Conservation (phyloP, 2,113 vertebrate species). For the Grallaria varia region DNA sequence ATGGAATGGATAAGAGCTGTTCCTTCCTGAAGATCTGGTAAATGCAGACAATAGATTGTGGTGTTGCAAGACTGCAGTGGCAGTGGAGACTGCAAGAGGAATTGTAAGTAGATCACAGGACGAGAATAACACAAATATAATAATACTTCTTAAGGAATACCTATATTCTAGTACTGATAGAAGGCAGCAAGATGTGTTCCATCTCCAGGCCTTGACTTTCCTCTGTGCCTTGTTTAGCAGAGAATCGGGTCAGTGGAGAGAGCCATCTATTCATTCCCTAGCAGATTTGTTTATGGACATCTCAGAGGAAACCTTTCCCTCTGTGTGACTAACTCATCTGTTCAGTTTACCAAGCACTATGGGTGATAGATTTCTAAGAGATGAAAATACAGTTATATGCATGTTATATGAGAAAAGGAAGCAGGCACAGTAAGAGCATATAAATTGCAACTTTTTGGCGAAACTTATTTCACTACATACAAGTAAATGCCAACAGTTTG, state of each 20-base stretch:
- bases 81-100: slow-evolving; percentile 9
- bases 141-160: neutral
- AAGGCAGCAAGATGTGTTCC: neutral
- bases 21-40: neutral
- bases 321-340: neutral
- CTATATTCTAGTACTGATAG: neutral
- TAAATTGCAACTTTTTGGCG: neutral
- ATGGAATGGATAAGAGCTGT: neutral
- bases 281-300: neutral
- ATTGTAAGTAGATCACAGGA: neutral
- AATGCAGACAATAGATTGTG: neutral
- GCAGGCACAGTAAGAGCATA: neutral
- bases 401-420: neutral
- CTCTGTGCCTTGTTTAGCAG: neutral
- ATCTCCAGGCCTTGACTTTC: neutral
- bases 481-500: neutral
- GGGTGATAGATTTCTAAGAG: neutral
- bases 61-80: neutral
- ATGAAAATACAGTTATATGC: neutral
- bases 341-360: neutral
- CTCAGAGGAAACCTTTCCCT: neutral
- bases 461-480: neutral
- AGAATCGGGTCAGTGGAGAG: neutral
- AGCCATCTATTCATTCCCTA: neutral
- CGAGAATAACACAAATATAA: neutral